A percentile compares a stretch with the other conserved stretches of the same genome.
These are phyloP conservation scores for Chrysogorgia sp. DNA, from an alignment of 92 coral and sea anemone species.

Conservation along the genomic window DNA sequence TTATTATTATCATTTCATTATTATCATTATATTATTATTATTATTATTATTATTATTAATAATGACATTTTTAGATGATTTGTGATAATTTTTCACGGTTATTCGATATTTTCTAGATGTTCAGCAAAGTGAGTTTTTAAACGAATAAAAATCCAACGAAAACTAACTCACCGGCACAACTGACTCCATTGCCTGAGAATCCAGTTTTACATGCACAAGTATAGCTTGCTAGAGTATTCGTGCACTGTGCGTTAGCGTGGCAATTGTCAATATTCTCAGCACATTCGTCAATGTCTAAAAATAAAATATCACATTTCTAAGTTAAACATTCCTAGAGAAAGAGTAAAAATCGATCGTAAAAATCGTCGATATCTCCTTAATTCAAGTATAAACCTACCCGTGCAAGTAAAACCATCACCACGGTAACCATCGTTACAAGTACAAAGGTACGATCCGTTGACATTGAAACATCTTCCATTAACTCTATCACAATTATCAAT, in stretches of 20 bases:
- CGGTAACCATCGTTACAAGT: conserved; percentile 13
- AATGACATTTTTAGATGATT: too few species aligned
- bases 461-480: conserved; percentile 17
- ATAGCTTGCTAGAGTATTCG: background rate
- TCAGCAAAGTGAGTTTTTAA: too few species aligned
- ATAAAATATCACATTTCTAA: too few species aligned
- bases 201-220: background rate
- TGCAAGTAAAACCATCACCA: conserved; percentile 8
- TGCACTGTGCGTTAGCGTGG: background rate
- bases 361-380: background rate
- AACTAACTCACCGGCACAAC: background rate
- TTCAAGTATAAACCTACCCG: background rate
- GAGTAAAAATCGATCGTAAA: background rate
- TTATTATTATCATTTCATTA: too few species aligned
- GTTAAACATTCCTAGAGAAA: background rate
- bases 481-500: background rate
- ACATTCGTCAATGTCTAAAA: background rate
- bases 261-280: background rate
- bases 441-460: conserved; percentile 20
- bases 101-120: too few species aligned
- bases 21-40: too few species aligned
- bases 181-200: background rate
- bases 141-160: too few species aligned
- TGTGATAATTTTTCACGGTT: too few species aligned
- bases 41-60: too few species aligned